These are phyloP conservation scores for Platynereis dumerilii DNA, from an alignment of 2,888 invertebrate species.

Conservation along the genomic window DNA sequence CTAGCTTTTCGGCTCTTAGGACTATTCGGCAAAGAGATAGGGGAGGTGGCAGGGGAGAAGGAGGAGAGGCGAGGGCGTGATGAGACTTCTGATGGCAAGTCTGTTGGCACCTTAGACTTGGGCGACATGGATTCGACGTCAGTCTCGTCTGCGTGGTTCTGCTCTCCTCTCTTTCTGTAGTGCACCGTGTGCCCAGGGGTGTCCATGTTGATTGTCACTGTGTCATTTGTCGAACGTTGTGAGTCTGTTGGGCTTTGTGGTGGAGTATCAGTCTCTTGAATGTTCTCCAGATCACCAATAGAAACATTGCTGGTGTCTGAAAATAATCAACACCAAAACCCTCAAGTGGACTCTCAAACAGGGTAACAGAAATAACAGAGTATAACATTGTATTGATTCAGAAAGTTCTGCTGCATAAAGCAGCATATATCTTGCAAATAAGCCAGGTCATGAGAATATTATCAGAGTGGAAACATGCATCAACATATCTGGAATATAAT, in stretches of 20 bases:
- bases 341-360: too few relatives aligned
- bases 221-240: constrained; percentile 16
- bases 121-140: constrained; percentile 33
- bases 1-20: neutral
- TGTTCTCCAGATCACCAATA: constrained; percentile 63
- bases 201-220: constrained; percentile 29
- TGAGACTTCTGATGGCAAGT: constrained; percentile 2
- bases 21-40: neutral
- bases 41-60: neutral
- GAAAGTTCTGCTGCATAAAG: too few relatives aligned
- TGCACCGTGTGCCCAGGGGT: constrained; percentile 22
- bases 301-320: constrained; percentile 63
- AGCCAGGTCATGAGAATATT: too few relatives aligned
- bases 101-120: constrained; percentile 22
- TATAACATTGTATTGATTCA: too few relatives aligned
- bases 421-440: too few relatives aligned
- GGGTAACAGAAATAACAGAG: too few relatives aligned
- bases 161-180: constrained; percentile 22
- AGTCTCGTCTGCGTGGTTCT: constrained; percentile 28
- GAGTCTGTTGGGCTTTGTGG: constrained; percentile 56
- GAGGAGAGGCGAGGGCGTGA: constrained; percentile 6
- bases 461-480: too few relatives aligned
- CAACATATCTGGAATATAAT: too few relatives aligned
- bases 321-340: constrained; percentile 10
- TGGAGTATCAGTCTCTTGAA: constrained; percentile 63